Conservation (phyloP, 2,888 invertebrate species). For the Philaethria dido region DNA sequence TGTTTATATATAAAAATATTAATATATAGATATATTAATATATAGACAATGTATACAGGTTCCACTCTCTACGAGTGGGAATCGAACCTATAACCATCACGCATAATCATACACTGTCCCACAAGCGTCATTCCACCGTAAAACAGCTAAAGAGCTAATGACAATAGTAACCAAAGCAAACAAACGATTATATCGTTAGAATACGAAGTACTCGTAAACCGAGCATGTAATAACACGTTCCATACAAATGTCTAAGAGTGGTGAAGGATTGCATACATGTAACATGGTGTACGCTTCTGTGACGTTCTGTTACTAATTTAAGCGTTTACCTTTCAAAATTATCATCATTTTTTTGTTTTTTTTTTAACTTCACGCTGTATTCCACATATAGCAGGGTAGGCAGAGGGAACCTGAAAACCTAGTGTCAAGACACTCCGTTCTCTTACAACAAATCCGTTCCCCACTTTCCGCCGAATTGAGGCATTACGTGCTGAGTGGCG, state of each 20-base stretch:
- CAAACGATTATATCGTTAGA: slow-evolving; percentile 49
- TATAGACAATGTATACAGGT: too few relatives aligned
- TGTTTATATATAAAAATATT: too few relatives aligned
- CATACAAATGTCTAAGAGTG: slow-evolving; percentile 60
- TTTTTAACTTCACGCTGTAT: too few relatives aligned
- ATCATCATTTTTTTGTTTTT: slow-evolving; percentile 8
- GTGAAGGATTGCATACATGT: slow-evolving; percentile 64
- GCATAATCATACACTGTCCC: neutral
- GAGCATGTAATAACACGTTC: slow-evolving; percentile 64
- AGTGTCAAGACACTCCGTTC: too few relatives aligned
- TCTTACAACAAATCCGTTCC: too few relatives aligned
- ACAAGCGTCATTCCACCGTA: neutral
- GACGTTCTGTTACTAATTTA: slow-evolving; percentile 52
- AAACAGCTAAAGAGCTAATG: neutral
- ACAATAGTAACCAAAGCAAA: slow-evolving; percentile 24
- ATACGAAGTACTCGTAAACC: slow-evolving; percentile 44
- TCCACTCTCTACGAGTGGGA: too few relatives aligned
- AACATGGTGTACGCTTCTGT: slow-evolving; percentile 52
- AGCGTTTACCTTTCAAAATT: slow-evolving; percentile 38
- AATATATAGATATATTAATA: too few relatives aligned
- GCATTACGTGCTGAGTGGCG: too few relatives aligned
- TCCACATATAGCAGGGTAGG: too few relatives aligned
- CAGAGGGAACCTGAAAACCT: too few relatives aligned
- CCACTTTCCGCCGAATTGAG: too few relatives aligned
- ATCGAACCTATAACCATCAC: neutral